Percentiles rank a stretch among this genome's conserved stretches.
These are phyloP conservation scores for Griposia aprilina DNA, from an alignment of 2,888 invertebrate genomes.

Conservation along the genomic window DNA sequence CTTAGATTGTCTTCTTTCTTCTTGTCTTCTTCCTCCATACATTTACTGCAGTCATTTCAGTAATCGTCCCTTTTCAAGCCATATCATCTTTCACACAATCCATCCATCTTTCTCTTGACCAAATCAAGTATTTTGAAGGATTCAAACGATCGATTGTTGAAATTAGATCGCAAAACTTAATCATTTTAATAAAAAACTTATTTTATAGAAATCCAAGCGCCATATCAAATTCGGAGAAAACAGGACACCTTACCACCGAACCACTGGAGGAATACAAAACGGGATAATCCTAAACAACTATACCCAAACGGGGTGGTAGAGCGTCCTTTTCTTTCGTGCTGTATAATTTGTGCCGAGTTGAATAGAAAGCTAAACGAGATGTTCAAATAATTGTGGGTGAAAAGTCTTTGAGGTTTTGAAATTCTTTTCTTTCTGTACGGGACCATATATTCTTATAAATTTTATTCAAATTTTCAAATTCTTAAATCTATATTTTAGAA, in stretches of 20 bases:
- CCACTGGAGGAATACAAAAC: background rate
- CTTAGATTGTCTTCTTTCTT: too few species aligned
- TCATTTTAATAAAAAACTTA: background rate
- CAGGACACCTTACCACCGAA: background rate
- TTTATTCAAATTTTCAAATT: background rate
- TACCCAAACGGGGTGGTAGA: constrained; percentile 4
- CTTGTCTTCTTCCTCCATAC: background rate
- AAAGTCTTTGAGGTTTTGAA: constrained; percentile 2
- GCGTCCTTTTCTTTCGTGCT: background rate
- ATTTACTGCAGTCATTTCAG: background rate
- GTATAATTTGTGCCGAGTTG: background rate
- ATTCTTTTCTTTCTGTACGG: background rate
- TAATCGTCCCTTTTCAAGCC: background rate
- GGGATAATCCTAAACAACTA: constrained; percentile 6
- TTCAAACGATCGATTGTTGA: background rate
- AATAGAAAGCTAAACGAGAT: constrained; percentile 27
- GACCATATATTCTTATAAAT: background rate
- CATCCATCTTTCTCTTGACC: background rate
- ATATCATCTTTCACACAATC: background rate
- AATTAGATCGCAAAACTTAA: background rate
- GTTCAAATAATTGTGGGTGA: constrained; percentile 18
- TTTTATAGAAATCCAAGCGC: background rate
- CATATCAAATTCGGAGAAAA: background rate
- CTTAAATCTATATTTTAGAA: too few species aligned
- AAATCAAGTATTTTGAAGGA: background rate